Conservation (phyloP, 2,797 vertebrate genomes). For the Numenius phaeopus region DNA sequence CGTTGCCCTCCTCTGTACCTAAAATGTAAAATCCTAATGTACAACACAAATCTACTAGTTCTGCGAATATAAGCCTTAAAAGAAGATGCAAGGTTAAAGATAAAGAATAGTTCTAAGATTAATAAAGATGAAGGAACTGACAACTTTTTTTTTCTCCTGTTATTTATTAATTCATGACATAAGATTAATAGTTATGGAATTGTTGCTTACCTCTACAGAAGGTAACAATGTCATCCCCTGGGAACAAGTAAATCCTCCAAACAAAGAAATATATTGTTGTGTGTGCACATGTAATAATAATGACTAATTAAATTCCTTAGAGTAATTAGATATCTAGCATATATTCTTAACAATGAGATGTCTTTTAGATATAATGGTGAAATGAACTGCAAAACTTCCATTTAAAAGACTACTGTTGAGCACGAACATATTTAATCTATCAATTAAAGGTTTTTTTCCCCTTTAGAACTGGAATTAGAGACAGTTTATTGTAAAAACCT, state of each 20-base stretch:
- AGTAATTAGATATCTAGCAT: neutral
- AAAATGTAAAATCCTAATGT: neutral
- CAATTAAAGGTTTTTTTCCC: neutral
- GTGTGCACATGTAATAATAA: neutral
- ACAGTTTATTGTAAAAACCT: neutral
- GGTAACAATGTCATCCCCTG: neutral
- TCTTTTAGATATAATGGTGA: neutral
- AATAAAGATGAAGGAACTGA: neutral
- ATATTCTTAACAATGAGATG: neutral
- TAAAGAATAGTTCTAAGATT: neutral
- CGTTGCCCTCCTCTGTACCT: too few relatives aligned
- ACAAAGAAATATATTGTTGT: neutral
- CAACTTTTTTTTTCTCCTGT: neutral
- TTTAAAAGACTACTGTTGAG: neutral
- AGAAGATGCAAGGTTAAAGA: neutral
- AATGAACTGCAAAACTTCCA: neutral
- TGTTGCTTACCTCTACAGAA: neutral
- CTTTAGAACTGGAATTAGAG: slow-evolving; percentile 5
- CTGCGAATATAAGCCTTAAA: neutral
- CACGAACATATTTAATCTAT: neutral
- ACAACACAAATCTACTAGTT: neutral
- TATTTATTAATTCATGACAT: neutral
- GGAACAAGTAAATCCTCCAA: neutral
- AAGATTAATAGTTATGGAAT: neutral
- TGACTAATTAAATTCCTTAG: neutral